A percentile compares a stretch with the other conserved stretches of the same genome.
Evolutionary conservation across 2,797 vertebrate genomes (phyloP).

Genomic region (Sebastes reedi): DNA sequence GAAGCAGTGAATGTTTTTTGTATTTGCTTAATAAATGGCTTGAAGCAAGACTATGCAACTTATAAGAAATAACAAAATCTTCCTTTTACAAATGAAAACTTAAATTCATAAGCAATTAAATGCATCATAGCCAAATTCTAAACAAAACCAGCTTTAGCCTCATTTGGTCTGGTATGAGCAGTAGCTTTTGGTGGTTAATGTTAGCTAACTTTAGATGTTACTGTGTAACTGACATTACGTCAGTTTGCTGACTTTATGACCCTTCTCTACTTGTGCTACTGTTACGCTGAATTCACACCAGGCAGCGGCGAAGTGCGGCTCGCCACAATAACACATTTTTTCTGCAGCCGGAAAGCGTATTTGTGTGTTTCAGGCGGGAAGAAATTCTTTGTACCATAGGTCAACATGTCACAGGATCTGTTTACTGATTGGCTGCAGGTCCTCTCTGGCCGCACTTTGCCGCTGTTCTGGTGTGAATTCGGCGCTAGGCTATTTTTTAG

Average conservation of each 20-base stretch:
- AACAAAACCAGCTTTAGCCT: neutral
- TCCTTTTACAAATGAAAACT: neutral
- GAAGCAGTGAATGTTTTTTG: neutral
- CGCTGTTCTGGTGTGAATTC: too few relatives aligned
- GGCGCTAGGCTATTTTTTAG: neutral
- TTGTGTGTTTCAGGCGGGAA: too few relatives aligned
- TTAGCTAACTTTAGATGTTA: neutral
- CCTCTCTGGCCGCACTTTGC: too few relatives aligned
- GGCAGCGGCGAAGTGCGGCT: too few relatives aligned
- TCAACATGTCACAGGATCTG: too few relatives aligned
- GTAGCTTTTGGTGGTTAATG: neutral
- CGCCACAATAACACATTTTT: too few relatives aligned
- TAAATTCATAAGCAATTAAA: neutral
- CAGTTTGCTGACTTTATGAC: too few relatives aligned
- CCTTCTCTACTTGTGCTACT: too few relatives aligned
- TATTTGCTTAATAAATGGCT: neutral
- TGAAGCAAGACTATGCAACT: neutral
- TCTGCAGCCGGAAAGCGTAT: too few relatives aligned
- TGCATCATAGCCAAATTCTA: neutral
- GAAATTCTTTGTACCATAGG: too few relatives aligned
- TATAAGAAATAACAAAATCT: neutral
- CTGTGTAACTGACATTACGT: neutral
- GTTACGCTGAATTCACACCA: too few relatives aligned
- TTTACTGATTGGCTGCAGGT: too few relatives aligned
- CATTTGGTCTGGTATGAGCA: neutral